Evolutionary conservation across 1,140 invertebrate species (phyloP).

Genomic region (Brachionus koreanus): DNA sequence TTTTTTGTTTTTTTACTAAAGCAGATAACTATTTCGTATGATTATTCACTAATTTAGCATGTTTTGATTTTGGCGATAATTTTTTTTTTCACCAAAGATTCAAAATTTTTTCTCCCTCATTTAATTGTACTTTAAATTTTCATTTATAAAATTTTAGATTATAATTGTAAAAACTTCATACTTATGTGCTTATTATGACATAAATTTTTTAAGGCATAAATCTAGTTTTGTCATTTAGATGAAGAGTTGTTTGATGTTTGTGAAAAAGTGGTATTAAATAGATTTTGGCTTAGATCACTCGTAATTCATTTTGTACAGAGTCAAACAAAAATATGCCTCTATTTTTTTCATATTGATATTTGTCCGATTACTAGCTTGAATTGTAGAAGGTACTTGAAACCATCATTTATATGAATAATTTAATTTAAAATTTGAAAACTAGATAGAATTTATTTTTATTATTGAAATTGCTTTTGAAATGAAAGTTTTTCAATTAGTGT

Average conservation of each 20-base stretch:
- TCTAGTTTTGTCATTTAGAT: background rate
- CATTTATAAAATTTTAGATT: too few species aligned
- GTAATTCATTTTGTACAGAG: too few species aligned
- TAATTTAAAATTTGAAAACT: background rate
- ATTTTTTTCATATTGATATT: background rate
- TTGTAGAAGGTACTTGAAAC: background rate
- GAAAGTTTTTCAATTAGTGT: background rate
- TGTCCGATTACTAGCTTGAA: background rate
- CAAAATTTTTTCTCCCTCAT: too few species aligned
- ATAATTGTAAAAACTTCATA: background rate
- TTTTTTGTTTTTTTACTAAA: background rate
- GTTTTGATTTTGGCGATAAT: background rate
- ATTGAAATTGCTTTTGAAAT: background rate
- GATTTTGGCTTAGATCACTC: background rate
- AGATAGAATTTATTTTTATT: background rate
- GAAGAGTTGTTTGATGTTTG: background rate
- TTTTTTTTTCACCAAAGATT: too few species aligned
- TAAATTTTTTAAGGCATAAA: background rate
- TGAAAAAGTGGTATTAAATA: background rate
- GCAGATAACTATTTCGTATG: background rate
- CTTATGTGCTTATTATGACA: background rate
- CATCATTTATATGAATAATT: constrained; percentile 10
- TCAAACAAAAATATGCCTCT: background rate
- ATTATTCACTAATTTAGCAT: background rate
- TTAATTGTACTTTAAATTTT: too few species aligned